Conservation (phyloP, 2,797 vertebrate genomes). For the Bryconaethiops microstoma region DNA sequence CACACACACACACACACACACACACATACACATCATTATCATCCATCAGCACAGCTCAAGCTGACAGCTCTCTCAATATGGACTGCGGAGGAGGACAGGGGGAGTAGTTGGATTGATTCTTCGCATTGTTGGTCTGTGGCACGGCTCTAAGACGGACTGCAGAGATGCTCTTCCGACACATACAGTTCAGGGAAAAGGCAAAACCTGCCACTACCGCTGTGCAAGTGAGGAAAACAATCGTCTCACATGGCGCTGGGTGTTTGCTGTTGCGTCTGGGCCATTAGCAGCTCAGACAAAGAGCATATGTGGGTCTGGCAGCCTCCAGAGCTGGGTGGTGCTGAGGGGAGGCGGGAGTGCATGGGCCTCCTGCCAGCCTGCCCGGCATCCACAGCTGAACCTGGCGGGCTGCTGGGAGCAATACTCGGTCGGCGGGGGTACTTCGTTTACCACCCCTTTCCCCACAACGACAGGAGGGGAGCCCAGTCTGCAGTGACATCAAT, state of each 20-base stretch:
- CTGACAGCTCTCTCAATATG: constrained; percentile 73
- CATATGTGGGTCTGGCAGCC: constrained; percentile 71
- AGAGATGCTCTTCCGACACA: constrained; percentile 34
- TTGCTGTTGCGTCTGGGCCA: constrained; percentile 63
- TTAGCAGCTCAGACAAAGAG: constrained; percentile 72
- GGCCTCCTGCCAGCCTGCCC: constrained; percentile 64
- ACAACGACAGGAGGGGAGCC: constrained; percentile 46
- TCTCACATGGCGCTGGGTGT: constrained; percentile 67
- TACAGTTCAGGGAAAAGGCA: constrained; percentile 53
- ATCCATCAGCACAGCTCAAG: constrained; percentile 49
- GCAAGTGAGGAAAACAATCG: constrained; percentile 66
- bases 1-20: constrained; percentile 48
- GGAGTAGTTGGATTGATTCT: constrained; percentile 70
- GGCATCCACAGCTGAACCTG: constrained; percentile 65
- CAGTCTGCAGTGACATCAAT: constrained; percentile 54
- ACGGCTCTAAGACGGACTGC: constrained; percentile 60
- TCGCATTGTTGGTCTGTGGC: constrained; percentile 61
- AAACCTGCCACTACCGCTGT: constrained; percentile 54
- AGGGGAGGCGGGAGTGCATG: constrained; percentile 44
- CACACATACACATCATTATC: constrained; percentile 17
- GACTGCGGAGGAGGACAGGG: constrained; percentile 68
- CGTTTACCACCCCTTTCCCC: constrained; percentile 25
- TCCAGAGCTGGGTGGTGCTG: constrained; percentile 27
- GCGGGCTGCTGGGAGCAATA: constrained; percentile 50
- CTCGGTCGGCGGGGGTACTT: constrained; percentile 37